Base-by-base conservation (phyloP, 2,888 invertebrate species). In the Pristionchus japonicus region DNA sequence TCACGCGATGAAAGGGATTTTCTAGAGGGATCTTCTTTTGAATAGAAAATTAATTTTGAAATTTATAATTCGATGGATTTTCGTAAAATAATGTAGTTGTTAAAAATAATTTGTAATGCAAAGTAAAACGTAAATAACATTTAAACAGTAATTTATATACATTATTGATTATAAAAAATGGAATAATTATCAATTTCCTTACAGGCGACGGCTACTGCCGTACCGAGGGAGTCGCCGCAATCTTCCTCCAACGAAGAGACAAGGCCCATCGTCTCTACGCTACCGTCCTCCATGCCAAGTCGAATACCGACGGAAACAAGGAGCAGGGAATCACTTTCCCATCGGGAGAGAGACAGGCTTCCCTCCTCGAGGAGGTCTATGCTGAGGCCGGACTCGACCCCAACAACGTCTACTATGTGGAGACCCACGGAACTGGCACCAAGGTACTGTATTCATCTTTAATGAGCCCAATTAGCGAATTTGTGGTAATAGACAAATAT, bases 381-480 rank as follows among this genome's bases (percentile, higher is more conserved):
- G 88, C 91, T 23, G 94, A 94, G 90, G 94, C 95, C n/a, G 92
- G 92, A 52, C 95, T 99, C 87, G 96, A 97, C 92, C 98, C 99
- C 7, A 95, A 95, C 85, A 96, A 97, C 88, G 97, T 99, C 0
- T 96, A 95, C 4, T 99, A 98, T 95, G 97, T 99, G 2, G 99
- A 99, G 95, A 98, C 98, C 86, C 99, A 99, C 95, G 99, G 99
- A 88, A 99, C 99, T 34, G 99, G 99, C 89, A 99, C 99, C 17
- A 98, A 98, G 96, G 90, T 90, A 57, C 31, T 6, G 20, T 9
- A 47, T 43, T 11, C 80, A 27, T 3, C 20, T 6, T 23, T 43
- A n/a, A 23, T n/a, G n/a, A n/a, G n/a, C n/a, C n/a, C n/a, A n/a
- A 31, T 3, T 23, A 61, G 2, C 34, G 11, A 31, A 31, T 7